These are phyloP conservation scores for Xyrichtys novacula DNA, from an alignment of 2,797 vertebrate species.

Conservation along the genomic window DNA sequence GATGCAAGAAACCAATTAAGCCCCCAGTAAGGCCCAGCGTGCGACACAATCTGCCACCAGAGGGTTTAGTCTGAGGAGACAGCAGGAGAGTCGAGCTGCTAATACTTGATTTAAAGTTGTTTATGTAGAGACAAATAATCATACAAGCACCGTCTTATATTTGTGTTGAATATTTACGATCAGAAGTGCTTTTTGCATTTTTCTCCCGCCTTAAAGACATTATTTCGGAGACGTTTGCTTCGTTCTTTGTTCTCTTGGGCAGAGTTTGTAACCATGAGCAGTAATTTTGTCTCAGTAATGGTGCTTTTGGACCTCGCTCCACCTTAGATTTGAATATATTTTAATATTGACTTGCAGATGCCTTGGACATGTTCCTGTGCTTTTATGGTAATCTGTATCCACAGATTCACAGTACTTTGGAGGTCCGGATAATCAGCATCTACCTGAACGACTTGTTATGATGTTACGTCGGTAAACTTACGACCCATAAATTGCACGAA, in stretches of 20 bases:
- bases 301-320: too few relatives aligned
- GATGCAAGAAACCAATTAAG: constrained; percentile 31
- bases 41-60: constrained; percentile 8
- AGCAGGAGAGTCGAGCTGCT: constrained; percentile 2
- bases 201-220: neutral
- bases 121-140: neutral
- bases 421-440: too few relatives aligned
- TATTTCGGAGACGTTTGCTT: neutral
- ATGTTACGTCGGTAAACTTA: too few relatives aligned
- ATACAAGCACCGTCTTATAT: neutral
- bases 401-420: too few relatives aligned
- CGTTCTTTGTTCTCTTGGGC: neutral
- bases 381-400: too few relatives aligned
- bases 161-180: neutral
- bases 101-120: neutral
- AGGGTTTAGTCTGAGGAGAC: constrained; percentile 13
- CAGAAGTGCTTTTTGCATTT: neutral
- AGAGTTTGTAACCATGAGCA: neutral
- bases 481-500: too few relatives aligned
- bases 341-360: neutral
- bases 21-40: neutral
- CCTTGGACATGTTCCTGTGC: neutral
- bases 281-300: neutral
- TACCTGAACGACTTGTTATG: too few relatives aligned
- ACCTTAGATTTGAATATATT: too few relatives aligned